Conservation (phyloP, 2,888 invertebrate genomes). For the Rhamnusium bicolor region DNA sequence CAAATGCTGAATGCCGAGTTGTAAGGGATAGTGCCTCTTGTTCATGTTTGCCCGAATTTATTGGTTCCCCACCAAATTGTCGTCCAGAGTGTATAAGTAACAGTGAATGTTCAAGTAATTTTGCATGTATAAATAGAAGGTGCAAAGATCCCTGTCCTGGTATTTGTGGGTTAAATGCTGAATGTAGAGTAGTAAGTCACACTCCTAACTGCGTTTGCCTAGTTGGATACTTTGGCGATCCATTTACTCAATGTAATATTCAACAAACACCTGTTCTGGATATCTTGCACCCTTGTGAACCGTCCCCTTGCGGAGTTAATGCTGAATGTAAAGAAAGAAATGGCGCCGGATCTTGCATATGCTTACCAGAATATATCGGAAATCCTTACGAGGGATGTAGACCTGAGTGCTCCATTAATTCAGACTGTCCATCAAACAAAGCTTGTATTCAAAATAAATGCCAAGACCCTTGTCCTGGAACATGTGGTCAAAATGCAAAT, state of each 20-base stretch:
- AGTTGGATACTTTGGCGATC: conserved; percentile 74
- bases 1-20: conserved; percentile 79
- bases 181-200: conserved; percentile 74
- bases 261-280: conserved; percentile 58
- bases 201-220: conserved; percentile 75
- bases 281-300: conserved; percentile 76
- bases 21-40: conserved; percentile 77
- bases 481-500: conserved; percentile 80
- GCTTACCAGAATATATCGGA: conserved; percentile 77
- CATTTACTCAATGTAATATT: conserved; percentile 72
- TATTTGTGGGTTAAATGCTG: conserved; percentile 73
- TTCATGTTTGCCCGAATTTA: conserved; percentile 80
- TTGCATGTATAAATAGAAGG: conserved; percentile 82
- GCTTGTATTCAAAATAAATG: conserved; percentile 84
- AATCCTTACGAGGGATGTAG: conserved; percentile 84
- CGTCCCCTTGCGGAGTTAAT: conserved; percentile 80
- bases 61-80: conserved; percentile 86
- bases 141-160: conserved; percentile 80
- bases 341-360: conserved; percentile 78
- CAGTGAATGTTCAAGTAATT: conserved; percentile 79
- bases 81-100: conserved; percentile 87
- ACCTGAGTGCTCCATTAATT: conserved; percentile 82
- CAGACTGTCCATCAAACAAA: conserved; percentile 81
- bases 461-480: conserved; percentile 81
- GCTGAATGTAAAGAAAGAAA: conserved; percentile 77